Percentiles rank a stretch among this genome's conserved stretches.
phyloP scores from a whole-genome alignment of 2,888 invertebrate genomes.

The Tetramorium bicarinatum region DNA sequence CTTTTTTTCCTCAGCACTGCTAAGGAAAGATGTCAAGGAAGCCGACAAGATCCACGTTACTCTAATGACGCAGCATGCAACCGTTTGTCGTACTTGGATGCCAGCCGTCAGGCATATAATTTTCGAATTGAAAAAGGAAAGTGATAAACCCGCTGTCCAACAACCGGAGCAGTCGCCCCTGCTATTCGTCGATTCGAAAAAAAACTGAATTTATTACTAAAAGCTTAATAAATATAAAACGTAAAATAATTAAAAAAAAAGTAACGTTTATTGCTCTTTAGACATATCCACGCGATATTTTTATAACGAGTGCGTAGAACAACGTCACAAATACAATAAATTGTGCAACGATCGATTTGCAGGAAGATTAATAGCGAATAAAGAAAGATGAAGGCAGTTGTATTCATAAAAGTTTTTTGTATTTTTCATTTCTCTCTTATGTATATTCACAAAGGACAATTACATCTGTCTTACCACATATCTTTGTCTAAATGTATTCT shows the following conservation, averaged over 20 bases:
- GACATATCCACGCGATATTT: constrained; percentile 71
- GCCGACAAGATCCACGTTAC: constrained; percentile 88
- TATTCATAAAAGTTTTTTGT: constrained; percentile 86
- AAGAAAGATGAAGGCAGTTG: constrained; percentile 34
- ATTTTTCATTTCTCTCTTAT: constrained; percentile 86
- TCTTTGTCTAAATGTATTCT: constrained; percentile 83
- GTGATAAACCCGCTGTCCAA: constrained; percentile 8
- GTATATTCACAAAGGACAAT: constrained; percentile 86
- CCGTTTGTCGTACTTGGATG: constrained; percentile 89
- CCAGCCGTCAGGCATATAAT: constrained; percentile 89
- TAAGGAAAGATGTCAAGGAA: constrained; percentile 82
- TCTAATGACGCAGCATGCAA: constrained; percentile 89
- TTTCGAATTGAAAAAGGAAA: constrained; percentile 80
- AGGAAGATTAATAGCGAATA: neutral
- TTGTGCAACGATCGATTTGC: neutral
- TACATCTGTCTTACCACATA: constrained; percentile 85
- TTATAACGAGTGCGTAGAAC: constrained; percentile 56
- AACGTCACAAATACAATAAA: neutral
- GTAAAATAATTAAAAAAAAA: neutral
- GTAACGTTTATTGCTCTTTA: neutral
- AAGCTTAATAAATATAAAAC: neutral
- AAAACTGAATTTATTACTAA: neutral
- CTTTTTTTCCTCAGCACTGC: constrained; percentile 88
- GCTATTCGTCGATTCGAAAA: constrained; percentile 14
- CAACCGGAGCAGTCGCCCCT: constrained; percentile 17